Evolutionary conservation across 2,797 vertebrate species (phyloP).

Genomic region (Gastrophryne carolinensis): DNA sequence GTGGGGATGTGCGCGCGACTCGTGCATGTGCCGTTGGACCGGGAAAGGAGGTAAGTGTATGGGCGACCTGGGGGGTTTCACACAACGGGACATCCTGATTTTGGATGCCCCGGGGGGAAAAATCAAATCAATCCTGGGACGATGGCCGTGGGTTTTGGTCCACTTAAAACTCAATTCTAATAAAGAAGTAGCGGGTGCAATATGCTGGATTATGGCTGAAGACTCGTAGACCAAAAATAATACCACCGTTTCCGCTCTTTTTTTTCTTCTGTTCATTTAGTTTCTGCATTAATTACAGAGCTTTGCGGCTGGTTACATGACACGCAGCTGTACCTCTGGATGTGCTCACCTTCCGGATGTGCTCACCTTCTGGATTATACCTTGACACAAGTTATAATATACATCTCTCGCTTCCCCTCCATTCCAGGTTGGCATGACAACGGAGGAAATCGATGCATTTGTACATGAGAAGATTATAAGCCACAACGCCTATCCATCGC

Average conservation of each 20-base stretch:
- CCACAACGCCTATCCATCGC: conserved; percentile 94
- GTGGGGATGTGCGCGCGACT: no score
- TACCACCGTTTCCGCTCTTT: neutral
- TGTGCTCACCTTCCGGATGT: neutral
- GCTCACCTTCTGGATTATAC: neutral
- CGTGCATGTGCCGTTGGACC: no score
- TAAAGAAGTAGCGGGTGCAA: no score
- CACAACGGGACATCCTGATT: no score
- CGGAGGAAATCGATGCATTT: conserved; percentile 94
- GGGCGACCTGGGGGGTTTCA: no score
- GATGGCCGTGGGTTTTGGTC: no score
- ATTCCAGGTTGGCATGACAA: conserved; percentile 93
- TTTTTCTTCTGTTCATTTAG: neutral
- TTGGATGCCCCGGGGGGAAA: no score
- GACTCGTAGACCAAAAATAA: neutral
- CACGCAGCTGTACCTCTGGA: neutral
- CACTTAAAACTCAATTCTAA: no score
- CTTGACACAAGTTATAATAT: neutral
- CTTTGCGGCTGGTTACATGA: neutral
- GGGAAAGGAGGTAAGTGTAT: no score
- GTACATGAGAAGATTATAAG: conserved; percentile 92
- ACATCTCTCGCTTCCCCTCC: conserved; percentile 61
- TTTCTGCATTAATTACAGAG: neutral
- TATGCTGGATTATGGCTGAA: no score
- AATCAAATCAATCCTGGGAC: no score